These are phyloP conservation scores for Vireo griseus DNA, from an alignment of 2,797 vertebrate species.

Conservation along the genomic window DNA sequence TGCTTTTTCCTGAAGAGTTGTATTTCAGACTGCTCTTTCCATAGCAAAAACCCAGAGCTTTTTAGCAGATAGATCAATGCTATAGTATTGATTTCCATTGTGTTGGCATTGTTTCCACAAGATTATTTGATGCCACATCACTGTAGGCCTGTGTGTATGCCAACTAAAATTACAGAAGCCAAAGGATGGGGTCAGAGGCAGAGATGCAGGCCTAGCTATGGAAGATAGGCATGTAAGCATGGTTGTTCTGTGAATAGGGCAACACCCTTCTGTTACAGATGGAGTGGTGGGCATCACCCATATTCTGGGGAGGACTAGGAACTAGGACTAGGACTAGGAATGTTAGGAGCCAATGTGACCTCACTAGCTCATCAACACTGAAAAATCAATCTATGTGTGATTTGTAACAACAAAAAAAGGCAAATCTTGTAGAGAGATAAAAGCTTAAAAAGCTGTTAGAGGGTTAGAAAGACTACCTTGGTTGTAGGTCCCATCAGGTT, in stretches of 20 bases:
- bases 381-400: neutral
- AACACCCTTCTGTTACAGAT: neutral
- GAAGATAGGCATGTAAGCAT: fast-evolving
- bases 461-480: neutral
- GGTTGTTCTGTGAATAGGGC: neutral
- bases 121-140: neutral
- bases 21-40: neutral
- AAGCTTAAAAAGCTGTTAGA: neutral
- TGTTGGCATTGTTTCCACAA: neutral
- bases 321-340: too few species aligned
- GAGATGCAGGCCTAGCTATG: neutral
- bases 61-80: neutral
- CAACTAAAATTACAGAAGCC: neutral
- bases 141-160: neutral
- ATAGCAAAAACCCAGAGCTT: neutral
- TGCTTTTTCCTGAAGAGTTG: neutral
- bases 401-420: neutral
- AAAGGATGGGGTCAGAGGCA: neutral
- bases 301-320: neutral
- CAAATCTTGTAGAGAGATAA: neutral
- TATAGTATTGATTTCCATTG: neutral
- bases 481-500: neutral
- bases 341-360: neutral
- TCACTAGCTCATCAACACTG: neutral
- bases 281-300: neutral